A percentile compares a stretch with the other conserved stretches of the same genome.
phyloP scores from a whole-genome alignment of 2,113 vertebrate species.

The Nothoprocta perdicaria region DNA sequence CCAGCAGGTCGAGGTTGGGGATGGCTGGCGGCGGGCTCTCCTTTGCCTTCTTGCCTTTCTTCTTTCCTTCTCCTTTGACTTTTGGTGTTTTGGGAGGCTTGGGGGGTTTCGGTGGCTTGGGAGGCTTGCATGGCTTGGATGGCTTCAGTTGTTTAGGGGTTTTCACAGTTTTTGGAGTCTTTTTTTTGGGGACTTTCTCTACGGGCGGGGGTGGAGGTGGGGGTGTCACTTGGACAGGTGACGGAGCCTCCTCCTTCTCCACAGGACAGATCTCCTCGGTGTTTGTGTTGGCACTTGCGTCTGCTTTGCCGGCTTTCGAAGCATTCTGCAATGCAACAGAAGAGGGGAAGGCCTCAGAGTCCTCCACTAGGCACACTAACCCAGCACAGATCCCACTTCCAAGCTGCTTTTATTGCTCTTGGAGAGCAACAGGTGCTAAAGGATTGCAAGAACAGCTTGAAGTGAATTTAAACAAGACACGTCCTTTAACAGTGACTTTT shows the following conservation, averaged over 20 bases:
- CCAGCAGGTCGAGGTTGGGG: constrained; percentile 90
- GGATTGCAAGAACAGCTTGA: neutral
- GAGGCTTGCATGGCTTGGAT: constrained; percentile 85
- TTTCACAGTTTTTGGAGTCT: constrained; percentile 82
- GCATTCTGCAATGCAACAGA: constrained; percentile 81
- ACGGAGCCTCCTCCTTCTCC: constrained; percentile 85
- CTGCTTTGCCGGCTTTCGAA: constrained; percentile 90
- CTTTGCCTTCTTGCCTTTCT: constrained; percentile 90
- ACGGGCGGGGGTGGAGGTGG: constrained; percentile 28
- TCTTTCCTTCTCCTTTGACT: constrained; percentile 92
- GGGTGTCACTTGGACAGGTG: constrained; percentile 51
- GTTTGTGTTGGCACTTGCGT: constrained; percentile 79
- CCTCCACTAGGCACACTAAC: neutral
- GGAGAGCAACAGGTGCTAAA: neutral
- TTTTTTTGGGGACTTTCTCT: constrained; percentile 83
- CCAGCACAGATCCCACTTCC: neutral
- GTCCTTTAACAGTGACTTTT: neutral
- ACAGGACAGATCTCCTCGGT: constrained; percentile 82
- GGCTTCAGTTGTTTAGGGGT: constrained; percentile 85
- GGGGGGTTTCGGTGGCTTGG: constrained; percentile 82
- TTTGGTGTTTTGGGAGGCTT: constrained; percentile 82
- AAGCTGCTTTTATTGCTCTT: neutral
- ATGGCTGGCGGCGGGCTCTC: constrained; percentile 86
- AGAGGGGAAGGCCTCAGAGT: neutral
- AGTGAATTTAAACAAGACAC: neutral